These are phyloP conservation scores for Simalia tracyae DNA, from an alignment of 2,797 vertebrate genomes.

Conservation along the genomic window DNA sequence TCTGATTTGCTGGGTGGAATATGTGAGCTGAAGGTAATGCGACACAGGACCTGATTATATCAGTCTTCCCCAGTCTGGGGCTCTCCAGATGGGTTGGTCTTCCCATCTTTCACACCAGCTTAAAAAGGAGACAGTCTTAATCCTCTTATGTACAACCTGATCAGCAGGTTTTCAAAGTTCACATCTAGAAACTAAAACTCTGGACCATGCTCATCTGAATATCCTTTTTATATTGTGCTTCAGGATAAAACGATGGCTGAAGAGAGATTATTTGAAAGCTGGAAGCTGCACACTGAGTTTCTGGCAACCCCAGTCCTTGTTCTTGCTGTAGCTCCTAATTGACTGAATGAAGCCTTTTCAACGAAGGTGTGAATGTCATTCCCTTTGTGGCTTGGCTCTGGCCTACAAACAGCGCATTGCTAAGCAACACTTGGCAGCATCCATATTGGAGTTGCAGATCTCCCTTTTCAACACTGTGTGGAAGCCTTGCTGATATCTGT, in stretches of 20 bases:
- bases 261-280: conserved; percentile 36
- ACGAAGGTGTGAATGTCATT: conserved; percentile 57
- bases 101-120: neutral
- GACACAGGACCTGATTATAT: neutral
- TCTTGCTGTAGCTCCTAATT: conserved; percentile 44
- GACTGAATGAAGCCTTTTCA: conserved; percentile 53
- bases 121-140: neutral
- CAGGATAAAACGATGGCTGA: neutral
- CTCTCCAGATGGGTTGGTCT: neutral
- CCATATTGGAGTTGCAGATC: conserved; percentile 55
- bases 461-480: conserved; percentile 63
- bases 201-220: neutral
- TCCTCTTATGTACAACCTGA: neutral
- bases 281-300: conserved; percentile 6
- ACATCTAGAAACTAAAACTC: neutral
- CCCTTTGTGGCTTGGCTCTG: conserved; percentile 52
- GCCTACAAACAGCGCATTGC: conserved; percentile 57
- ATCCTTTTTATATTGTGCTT: fast-evolving
- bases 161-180: neutral
- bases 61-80: neutral
- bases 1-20: neutral
- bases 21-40: neutral
- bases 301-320: conserved; percentile 40
- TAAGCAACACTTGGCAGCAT: conserved; percentile 72
- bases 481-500: conserved; percentile 62